Conservation (phyloP, 1,140 invertebrate species). For the Ptiloglossa arizonensis region DNA sequence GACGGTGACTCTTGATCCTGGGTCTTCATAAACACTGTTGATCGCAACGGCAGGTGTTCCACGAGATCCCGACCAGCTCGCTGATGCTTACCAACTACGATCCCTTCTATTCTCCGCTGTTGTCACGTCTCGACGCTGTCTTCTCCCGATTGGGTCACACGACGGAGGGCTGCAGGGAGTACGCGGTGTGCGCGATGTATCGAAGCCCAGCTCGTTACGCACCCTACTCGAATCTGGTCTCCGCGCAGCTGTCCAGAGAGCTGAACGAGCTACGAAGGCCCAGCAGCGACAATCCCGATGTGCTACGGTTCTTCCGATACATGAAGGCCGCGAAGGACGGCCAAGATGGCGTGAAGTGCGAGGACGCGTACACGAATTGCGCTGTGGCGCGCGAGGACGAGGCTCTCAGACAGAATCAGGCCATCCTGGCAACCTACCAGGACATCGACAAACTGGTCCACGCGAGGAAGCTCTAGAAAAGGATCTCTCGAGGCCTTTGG, state of each 20-base stretch:
- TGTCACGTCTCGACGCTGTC: conserved; percentile 90
- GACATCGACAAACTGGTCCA: conserved; percentile 93
- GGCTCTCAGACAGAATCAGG: conserved; percentile 85
- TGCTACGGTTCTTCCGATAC: conserved; percentile 92
- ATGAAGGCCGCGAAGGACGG: conserved; percentile 94
- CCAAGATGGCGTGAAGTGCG: conserved; percentile 89
- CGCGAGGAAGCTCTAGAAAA: conserved; percentile 88
- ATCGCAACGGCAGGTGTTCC: conserved; percentile 85
- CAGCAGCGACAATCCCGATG: conserved; percentile 91
- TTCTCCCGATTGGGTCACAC: conserved; percentile 88
- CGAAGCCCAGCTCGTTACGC: conserved; percentile 91
- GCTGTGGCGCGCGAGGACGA: conserved; percentile 83
- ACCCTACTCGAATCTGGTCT: conserved; percentile 93
- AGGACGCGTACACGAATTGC: conserved; percentile 80
- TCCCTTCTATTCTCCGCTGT: conserved; percentile 91
- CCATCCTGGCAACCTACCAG: conserved; percentile 92
- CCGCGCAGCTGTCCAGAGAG: conserved; percentile 92
- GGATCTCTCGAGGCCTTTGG: neutral
- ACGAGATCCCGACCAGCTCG: conserved; percentile 91
- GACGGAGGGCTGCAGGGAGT: conserved; percentile 89
- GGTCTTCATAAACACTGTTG: neutral
- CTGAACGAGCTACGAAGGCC: conserved; percentile 91
- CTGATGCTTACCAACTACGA: conserved; percentile 92
- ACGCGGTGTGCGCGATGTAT: conserved; percentile 93
- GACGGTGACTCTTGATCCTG: too few species aligned